These are phyloP conservation scores for Raphicerus campestris DNA, from an alignment of 2,113 vertebrate species.

Conservation along the genomic window DNA sequence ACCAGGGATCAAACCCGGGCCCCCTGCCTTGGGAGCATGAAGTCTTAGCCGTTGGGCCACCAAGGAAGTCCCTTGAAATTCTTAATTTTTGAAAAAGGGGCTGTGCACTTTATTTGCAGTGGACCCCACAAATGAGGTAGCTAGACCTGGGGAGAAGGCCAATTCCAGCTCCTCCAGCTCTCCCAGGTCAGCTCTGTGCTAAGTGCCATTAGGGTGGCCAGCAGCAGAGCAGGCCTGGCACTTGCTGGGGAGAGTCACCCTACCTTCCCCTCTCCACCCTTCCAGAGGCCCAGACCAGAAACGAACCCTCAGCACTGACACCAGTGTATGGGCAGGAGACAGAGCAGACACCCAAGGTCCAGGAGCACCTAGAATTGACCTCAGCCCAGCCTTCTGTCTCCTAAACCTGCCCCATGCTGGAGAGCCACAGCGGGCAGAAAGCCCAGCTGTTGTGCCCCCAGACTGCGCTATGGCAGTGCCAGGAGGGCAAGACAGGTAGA, in stretches of 20 bases:
- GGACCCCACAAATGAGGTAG: neutral
- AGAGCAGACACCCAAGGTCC: neutral
- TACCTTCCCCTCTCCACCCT: neutral
- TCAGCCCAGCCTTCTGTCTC: neutral
- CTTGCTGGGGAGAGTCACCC: neutral
- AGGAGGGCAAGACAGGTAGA: neutral
- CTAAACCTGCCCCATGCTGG: neutral
- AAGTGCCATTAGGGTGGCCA: neutral
- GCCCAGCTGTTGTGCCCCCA: neutral
- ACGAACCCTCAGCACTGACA: neutral
- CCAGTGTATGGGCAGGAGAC: neutral
- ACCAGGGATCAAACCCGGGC: neutral
- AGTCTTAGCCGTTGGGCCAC: neutral
- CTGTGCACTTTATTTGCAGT: neutral
- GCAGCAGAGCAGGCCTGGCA: neutral
- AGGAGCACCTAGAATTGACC: neutral
- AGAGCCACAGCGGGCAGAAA: neutral
- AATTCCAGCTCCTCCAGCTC: neutral
- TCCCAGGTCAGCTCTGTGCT: neutral
- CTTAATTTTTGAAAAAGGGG: neutral
- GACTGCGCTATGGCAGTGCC: neutral
- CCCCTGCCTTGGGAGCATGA: neutral
- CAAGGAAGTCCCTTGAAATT: neutral
- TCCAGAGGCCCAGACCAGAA: neutral
- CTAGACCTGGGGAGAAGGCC: neutral